These are phyloP conservation scores for Mesorhabditis belari DNA, from an alignment of 2,888 invertebrate species.

Conservation along the genomic window DNA sequence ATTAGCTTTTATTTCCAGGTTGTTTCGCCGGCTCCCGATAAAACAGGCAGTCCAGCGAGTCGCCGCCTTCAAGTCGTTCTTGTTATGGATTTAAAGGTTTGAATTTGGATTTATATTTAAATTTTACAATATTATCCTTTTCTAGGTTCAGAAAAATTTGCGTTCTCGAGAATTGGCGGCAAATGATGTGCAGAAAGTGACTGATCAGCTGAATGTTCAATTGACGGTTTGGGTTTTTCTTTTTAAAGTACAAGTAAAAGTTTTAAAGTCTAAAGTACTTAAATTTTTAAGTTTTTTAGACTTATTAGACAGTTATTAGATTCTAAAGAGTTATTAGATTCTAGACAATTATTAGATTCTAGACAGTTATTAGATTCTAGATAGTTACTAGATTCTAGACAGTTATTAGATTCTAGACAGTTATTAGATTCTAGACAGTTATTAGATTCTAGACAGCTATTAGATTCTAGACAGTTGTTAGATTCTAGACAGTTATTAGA, in stretches of 20 bases:
- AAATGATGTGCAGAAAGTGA: constrained; percentile 49
- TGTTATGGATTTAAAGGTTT: constrained; percentile 49
- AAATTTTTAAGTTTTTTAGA: neutral
- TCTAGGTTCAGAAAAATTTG: constrained; percentile 31
- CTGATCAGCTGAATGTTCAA: constrained; percentile 43
- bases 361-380: too few relatives aligned
- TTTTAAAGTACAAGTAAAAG: neutral
- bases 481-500: too few relatives aligned
- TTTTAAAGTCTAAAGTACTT: neutral
- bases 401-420: too few relatives aligned
- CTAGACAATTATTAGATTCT: too few relatives aligned
- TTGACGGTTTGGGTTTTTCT: constrained; percentile 36
- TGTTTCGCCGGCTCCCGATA: neutral
- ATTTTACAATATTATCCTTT: neutral
- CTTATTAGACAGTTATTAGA: too few relatives aligned
- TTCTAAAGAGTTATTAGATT: too few relatives aligned
- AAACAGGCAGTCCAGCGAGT: neutral
- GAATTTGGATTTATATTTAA: neutral
- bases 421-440: too few relatives aligned
- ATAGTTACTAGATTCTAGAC: too few relatives aligned
- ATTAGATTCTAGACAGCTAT: too few relatives aligned
- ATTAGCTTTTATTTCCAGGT: too few relatives aligned
- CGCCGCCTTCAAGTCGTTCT: constrained; percentile 47
- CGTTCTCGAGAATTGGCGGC: constrained; percentile 41
- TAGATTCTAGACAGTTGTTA: too few relatives aligned